Evolutionary conservation across 2,113 vertebrate genomes (phyloP).

Genomic region (Lepisosteus osseus): DNA sequence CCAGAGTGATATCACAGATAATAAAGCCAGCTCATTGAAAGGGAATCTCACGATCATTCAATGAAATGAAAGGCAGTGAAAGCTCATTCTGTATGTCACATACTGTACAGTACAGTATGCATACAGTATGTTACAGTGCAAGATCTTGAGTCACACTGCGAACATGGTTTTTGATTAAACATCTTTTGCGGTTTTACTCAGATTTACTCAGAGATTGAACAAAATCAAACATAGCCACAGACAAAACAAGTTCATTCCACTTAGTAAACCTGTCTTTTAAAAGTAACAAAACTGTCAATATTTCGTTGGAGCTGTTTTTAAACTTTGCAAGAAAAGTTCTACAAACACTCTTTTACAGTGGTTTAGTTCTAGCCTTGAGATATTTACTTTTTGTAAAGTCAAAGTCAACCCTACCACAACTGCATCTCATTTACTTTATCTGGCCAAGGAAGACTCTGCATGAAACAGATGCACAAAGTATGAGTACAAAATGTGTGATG

Average conservation of each 20-base stretch:
- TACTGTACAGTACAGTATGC: no score
- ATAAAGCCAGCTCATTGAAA: no score
- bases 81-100: background rate
- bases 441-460: no score
- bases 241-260: slow-evolving; percentile 4
- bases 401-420: background rate
- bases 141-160: background rate
- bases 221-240: background rate
- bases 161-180: background rate
- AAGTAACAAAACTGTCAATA: background rate
- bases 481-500: background rate
- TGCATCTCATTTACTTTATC: background rate
- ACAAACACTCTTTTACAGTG: background rate
- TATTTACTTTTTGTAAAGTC: slow-evolving; percentile 7
- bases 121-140: no score
- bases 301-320: background rate
- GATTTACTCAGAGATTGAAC: background rate
- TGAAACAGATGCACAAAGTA: slow-evolving; percentile 1
- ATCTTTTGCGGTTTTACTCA: background rate
- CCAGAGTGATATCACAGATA: no score
- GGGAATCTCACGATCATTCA: no score
- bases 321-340: background rate
- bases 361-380: slow-evolving; percentile 8
- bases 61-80: background rate
- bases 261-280: slow-evolving; percentile 1